Percentiles rank a stretch among this genome's conserved stretches.
These are phyloP conservation scores for Anas flavirostris DNA, from an alignment of 2,797 vertebrate genomes.

Conservation along the genomic window DNA sequence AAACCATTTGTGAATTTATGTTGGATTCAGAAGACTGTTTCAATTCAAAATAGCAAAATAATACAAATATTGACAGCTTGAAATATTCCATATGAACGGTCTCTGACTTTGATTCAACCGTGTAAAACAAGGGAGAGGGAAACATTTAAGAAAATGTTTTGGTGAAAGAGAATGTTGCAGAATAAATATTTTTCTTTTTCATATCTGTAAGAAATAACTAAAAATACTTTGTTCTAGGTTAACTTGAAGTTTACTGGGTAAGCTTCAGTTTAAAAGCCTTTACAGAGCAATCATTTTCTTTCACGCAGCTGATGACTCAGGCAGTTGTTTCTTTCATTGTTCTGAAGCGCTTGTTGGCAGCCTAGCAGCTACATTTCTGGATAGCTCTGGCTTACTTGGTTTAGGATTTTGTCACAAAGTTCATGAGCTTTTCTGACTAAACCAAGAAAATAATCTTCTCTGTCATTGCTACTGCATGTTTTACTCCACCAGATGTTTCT, in stretches of 20 bases:
- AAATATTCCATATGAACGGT: not conserved
- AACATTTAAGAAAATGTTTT: not conserved
- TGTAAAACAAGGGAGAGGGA: not conserved
- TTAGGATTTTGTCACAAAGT: not conserved
- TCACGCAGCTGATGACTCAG: conserved; percentile 12
- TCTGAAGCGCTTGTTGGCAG: not conserved
- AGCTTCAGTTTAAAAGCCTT: not conserved
- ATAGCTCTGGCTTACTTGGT: not conserved
- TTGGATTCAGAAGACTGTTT: not conserved
- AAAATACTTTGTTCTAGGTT: conserved; percentile 9
- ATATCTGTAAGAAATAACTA: not conserved
- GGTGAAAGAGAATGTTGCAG: not conserved
- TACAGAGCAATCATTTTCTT: conserved; percentile 36
- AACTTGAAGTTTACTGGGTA: not conserved
- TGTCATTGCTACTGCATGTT: not conserved
- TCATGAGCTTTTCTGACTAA: conserved; percentile 22
- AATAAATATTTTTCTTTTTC: not conserved
- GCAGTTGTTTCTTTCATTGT: conserved; percentile 45
- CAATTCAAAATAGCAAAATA: not conserved
- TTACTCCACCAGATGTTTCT: conserved; percentile 24
- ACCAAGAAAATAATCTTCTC: not conserved
- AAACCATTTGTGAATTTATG: not conserved
- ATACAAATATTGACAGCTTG: not conserved
- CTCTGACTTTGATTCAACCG: not conserved
- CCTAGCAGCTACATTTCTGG: not conserved